Conservation (phyloP, 2,888 invertebrate species). For the Drosophila borborema region DNA sequence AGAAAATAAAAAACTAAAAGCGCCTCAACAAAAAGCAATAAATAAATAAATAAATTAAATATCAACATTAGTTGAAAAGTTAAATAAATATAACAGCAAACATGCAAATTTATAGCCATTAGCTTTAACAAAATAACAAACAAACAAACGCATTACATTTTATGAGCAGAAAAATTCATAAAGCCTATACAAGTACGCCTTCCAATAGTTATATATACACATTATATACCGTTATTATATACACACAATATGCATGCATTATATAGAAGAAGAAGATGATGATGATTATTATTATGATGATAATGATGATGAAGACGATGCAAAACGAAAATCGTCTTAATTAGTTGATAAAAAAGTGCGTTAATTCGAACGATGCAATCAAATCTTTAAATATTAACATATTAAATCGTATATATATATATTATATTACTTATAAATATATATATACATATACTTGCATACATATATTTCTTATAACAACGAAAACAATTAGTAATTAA, state of each 20-base stretch:
- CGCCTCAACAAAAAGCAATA: constrained; percentile 60
- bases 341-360: constrained; percentile 60
- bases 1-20: constrained; percentile 24
- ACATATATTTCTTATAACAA: constrained; percentile 67
- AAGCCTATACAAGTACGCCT: constrained; percentile 76
- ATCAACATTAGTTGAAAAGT: constrained; percentile 9
- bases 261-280: constrained; percentile 13
- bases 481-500: constrained; percentile 29
- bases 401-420: constrained; percentile 33
- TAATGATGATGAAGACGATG: constrained; percentile 14
- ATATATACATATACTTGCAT: constrained; percentile 33
- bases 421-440: constrained; percentile 13
- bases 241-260: constrained; percentile 41
- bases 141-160: constrained; percentile 54
- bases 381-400: constrained; percentile 54
- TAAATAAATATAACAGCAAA: constrained; percentile 18
- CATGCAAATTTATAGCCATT: constrained; percentile 60
- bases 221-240: constrained; percentile 55
- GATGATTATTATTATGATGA: constrained; percentile 14
- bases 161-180: constrained; percentile 53
- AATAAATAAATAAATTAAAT: constrained; percentile 36
- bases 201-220: constrained; percentile 73
- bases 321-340: constrained; percentile 20
- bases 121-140: constrained; percentile 62
- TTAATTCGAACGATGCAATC: constrained; percentile 73